Evolutionary conservation across 2,888 invertebrate genomes (phyloP).

Genomic region (Lasius platythorax): DNA sequence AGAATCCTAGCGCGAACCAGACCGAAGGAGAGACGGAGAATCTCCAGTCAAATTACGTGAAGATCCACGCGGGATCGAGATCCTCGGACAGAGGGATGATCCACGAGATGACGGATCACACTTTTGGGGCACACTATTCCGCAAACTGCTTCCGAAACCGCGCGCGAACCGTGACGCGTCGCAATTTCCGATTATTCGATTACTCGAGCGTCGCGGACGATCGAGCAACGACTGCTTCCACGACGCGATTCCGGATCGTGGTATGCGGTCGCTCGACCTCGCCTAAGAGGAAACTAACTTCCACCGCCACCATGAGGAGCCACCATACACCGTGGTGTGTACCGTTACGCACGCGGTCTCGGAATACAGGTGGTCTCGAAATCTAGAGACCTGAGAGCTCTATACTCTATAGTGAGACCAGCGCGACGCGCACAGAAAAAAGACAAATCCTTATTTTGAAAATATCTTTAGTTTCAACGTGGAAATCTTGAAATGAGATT

Average conservation of each 20-base stretch:
- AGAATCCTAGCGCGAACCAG: neutral
- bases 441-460: too few relatives aligned
- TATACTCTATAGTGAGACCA: neutral
- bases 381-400: neutral
- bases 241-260: slow-evolving; percentile 83
- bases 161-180: slow-evolving; percentile 15
- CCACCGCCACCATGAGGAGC: slow-evolving; percentile 44
- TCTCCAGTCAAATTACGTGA: neutral
- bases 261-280: slow-evolving; percentile 85
- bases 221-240: slow-evolving; percentile 78
- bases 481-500: too few relatives aligned
- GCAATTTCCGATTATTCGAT: slow-evolving; percentile 1
- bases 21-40: neutral
- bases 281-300: slow-evolving; percentile 80
- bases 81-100: neutral
- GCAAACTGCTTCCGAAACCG: slow-evolving; percentile 1
- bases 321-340: slow-evolving; percentile 82
- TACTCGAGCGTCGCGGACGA: slow-evolving; percentile 71
- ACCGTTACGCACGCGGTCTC: slow-evolving; percentile 79
- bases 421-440: too few relatives aligned
- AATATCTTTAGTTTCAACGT: too few relatives aligned
- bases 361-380: slow-evolving; percentile 78
- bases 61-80: slow-evolving; percentile 26
- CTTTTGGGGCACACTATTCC: slow-evolving; percentile 32
- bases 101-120: neutral